Percentiles rank a stretch among this genome's conserved stretches.
Evolutionary conservation across 2,888 invertebrate genomes (phyloP).

Genomic region (Acanthosepion esculentum): DNA sequence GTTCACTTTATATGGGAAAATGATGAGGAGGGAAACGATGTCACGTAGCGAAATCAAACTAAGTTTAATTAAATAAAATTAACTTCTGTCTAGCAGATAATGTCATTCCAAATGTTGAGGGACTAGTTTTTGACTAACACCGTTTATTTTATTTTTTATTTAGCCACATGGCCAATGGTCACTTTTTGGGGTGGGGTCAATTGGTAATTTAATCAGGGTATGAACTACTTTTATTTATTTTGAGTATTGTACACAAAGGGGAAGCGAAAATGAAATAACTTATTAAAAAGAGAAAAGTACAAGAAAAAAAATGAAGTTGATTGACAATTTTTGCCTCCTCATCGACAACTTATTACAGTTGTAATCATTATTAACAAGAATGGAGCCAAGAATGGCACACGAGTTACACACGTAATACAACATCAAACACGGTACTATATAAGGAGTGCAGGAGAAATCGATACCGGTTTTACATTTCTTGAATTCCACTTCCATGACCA

Average conservation of each 20-base stretch:
- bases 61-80: background rate
- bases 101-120: background rate
- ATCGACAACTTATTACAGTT: too few species aligned
- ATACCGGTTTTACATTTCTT: background rate
- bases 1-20: too few species aligned
- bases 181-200: background rate
- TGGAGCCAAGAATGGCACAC: background rate
- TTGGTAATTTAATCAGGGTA: background rate
- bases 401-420: background rate
- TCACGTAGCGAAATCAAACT: background rate
- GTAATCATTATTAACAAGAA: too few species aligned
- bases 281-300: too few species aligned
- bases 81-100: background rate
- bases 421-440: background rate
- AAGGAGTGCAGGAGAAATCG: background rate
- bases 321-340: too few species aligned
- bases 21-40: too few species aligned
- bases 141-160: background rate
- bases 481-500: background rate
- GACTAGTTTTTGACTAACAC: too few species aligned
- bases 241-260: too few species aligned
- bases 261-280: too few species aligned
- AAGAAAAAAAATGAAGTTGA: too few species aligned
- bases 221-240: too few species aligned
- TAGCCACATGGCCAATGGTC: background rate